Evolutionary conservation across 53 echinoderm and acorn worm genomes (phyloP).

Genomic region (Echinometra lucunter): DNA sequence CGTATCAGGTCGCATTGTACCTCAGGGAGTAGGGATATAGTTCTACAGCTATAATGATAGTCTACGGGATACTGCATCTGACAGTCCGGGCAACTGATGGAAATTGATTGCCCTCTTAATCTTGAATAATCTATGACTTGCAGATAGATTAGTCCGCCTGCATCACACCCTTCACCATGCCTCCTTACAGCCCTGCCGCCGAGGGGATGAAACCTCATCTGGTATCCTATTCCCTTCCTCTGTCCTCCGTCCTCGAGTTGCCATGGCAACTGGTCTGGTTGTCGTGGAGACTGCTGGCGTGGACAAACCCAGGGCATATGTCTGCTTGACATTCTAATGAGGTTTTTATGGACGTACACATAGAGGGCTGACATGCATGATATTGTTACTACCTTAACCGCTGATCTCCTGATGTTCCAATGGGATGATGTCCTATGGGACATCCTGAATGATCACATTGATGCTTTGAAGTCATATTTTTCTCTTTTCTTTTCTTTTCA

Average conservation of each 20-base stretch:
- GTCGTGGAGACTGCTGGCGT: constrained; percentile 62
- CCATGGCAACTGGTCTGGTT: constrained; percentile 60
- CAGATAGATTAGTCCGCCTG: constrained; percentile 1
- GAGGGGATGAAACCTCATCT: constrained; percentile 11
- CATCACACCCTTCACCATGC: background rate
- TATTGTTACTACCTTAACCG: background rate
- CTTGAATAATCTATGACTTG: constrained; percentile 34
- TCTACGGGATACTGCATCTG: background rate
- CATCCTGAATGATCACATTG: background rate
- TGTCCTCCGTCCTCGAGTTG: constrained; percentile 5
- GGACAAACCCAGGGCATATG: constrained; percentile 28
- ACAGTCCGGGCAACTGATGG: background rate
- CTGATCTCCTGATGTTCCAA: background rate
- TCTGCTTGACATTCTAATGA: constrained; percentile 51
- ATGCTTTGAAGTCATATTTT: background rate
- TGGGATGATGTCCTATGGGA: background rate
- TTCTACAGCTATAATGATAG: background rate
- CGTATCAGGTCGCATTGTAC: background rate
- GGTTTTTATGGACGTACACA: background rate
- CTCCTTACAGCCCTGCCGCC: background rate
- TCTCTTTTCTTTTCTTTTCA: background rate
- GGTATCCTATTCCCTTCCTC: constrained; percentile 8
- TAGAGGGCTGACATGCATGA: background rate
- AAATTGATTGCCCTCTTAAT: constrained; percentile 23
- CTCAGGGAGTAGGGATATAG: background rate